These are phyloP conservation scores for Mus minutoides DNA, from an alignment of 2,797 vertebrate species.

Conservation along the genomic window DNA sequence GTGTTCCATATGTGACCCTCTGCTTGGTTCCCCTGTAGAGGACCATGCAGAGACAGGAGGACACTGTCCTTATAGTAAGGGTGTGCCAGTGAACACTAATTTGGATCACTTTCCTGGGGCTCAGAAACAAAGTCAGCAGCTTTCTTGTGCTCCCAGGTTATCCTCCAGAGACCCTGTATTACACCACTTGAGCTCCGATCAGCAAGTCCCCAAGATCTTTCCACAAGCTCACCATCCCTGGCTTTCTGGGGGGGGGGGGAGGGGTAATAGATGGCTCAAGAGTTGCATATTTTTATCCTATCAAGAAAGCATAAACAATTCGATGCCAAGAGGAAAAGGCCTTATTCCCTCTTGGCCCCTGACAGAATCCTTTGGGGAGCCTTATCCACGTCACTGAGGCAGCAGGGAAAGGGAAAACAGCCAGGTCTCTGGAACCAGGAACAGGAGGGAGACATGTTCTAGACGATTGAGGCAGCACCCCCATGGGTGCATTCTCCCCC, in stretches of 20 bases:
- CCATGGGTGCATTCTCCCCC: constrained; percentile 47
- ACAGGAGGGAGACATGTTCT: background rate
- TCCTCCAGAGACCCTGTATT: background rate
- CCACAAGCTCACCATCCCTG: background rate
- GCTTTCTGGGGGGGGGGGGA: no score
- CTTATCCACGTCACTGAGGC: constrained; percentile 73
- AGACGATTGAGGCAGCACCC: constrained; percentile 51
- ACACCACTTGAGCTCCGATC: background rate
- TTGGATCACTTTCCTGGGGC: background rate
- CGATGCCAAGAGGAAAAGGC: constrained; percentile 44
- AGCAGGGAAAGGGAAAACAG: constrained; percentile 77
- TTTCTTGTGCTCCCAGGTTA: background rate
- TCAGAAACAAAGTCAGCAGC: background rate
- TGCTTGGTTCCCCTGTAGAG: background rate
- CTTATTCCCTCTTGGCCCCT: background rate
- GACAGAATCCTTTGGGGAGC: constrained; percentile 8
- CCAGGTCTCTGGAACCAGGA: constrained; percentile 51
- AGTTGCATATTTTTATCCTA: constrained; percentile 53
- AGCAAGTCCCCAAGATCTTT: background rate
- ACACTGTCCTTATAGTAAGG: background rate
- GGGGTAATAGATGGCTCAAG: constrained; percentile 12
- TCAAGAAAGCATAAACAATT: constrained; percentile 82
- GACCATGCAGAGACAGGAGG: no score
- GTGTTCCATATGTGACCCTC: background rate
- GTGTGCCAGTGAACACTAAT: background rate